Base-by-base conservation (phyloP, 2,113 vertebrate species). In the Trogon surrucura region DNA sequence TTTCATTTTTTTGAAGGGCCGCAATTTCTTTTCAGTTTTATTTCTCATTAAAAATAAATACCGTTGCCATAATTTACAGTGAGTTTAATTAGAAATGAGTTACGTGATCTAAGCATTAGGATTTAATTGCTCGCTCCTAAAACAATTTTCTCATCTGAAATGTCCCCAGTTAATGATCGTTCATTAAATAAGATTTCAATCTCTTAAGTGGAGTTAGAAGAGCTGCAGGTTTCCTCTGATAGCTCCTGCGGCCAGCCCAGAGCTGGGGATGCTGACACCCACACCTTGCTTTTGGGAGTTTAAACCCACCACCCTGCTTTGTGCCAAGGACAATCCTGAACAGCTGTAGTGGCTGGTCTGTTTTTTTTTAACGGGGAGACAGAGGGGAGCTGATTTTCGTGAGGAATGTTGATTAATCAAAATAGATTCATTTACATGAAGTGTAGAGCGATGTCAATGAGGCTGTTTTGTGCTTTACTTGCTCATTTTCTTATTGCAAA, bases 31-130 rank as follows among this genome's bases (percentile, higher is more conserved):
- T 45, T 54, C 94, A 67, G 87, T 94, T 97, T 96, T 97, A 93
- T 91, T 96, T 91, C 96, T 96, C 96, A 97, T 97, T 97, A 96
- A 97, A 97, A 97, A 96, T 97, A 97, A 97, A 97, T 91, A 97
- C 87, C 45, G 44, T 91, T 94, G 92, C 94, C 80, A 95, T 97
- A 96, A 97, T 97, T 97, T 97, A 97, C 97, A 91, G 89, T 32
- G 77, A 96, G 93, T 94, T 97, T 97, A 97, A 97, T 97, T 97
- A 97, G 96, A 94, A 96, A 97, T 96, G 95, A 97, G 97, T 97
- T 97, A 97, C 77, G 48, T 96, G 95, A 91, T 91, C 89, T 53
- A 93, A 96, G 93, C 95, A 93, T 96, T 92, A 95, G 94, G 83
- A 87, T 92, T 96, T 97, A 97, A 97, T 97, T 97, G 97, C 96